These are phyloP conservation scores for Myxocyprinus asiaticus DNA, from an alignment of 2,113 vertebrate species.

Conservation along the genomic window DNA sequence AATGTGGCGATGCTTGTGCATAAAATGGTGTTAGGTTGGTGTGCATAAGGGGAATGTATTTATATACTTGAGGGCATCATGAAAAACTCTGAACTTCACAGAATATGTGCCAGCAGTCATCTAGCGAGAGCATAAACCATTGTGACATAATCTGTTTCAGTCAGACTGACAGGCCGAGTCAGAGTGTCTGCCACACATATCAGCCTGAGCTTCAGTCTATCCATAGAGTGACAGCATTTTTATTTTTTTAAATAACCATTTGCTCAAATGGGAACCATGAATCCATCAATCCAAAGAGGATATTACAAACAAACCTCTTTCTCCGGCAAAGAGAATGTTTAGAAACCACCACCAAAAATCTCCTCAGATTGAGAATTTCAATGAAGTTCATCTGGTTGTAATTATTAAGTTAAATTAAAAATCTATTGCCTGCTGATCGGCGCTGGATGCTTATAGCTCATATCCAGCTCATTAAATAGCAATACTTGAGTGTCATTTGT, in stretches of 20 bases:
- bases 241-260: not conserved
- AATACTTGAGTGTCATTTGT: not conserved
- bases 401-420: not conserved
- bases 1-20: not conserved
- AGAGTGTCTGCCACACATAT: conserved; percentile 18
- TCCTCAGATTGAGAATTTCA: not conserved
- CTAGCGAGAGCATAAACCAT: conserved; percentile 22
- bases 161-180: conserved; percentile 13
- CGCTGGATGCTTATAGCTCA: not conserved
- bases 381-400: conserved; percentile 17
- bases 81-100: conserved; percentile 24
- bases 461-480: not conserved
- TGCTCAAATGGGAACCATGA: too few species aligned
- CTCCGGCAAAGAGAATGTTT: not conserved
- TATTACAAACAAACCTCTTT: not conserved
- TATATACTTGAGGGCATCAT: not conserved
- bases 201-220: conserved; percentile 16
- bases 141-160: conserved; percentile 36
- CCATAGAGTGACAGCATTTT: not conserved
- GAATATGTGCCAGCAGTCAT: conserved; percentile 26
- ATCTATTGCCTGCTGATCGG: not conserved
- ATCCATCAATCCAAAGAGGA: not conserved
- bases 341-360: not conserved
- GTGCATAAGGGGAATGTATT: conserved; percentile 22
- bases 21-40: not conserved